Base-by-base conservation (phyloP, 2,113 vertebrate species). In the Circaetus gallicus region DNA sequence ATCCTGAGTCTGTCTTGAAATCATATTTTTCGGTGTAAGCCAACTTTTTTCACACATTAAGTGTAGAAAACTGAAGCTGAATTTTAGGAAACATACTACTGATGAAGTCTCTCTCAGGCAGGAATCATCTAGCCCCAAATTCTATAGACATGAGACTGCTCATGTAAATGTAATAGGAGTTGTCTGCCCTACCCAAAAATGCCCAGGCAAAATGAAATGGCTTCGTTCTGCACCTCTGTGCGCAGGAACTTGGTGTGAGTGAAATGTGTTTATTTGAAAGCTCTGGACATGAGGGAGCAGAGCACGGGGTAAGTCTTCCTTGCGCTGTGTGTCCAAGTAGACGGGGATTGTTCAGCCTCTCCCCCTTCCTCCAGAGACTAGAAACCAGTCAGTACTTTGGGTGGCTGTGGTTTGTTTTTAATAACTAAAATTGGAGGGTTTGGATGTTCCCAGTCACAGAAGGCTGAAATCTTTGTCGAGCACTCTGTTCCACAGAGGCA, bases 231-330 rank as follows among this genome's bases (percentile, higher is more conserved):
- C 56, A 10, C 36, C 66, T 55, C 16, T 3, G 17, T 4, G 2
- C 0, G 1, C 6, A 11, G 42, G 55, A 40, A 6, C 53, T 38
- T 1, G 5, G 47, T 16, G n/a, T 2, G 1, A 34, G 17, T 21
- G n/a, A 53, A 42, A 32, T 4, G 16, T 5, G 15, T 34, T 17
- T 61, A 13, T 45, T 25, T n/a, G 55, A 10, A 21, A 59, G 36
- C 73, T 36, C 50, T 38, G 47, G 62, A 42, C 38, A 12, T 0
- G 7, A 47, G 83, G 83, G 56, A 40, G 43, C 43, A 43, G 66
- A 8, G 32, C 28, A 1, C 1, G 5, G 62, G 28, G 52, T 5
- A 4, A 9, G 20, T 20, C 28, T 20, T 19, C 52, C 52, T 53
- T 8, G 20, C 1, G 2, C 52, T 49, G 55, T 42, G 24, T 42